Evolutionary conservation across 2,113 vertebrate species (phyloP), one percentile per base, ranked within the genome.

Genomic region (Scatophagus argus): DNA sequence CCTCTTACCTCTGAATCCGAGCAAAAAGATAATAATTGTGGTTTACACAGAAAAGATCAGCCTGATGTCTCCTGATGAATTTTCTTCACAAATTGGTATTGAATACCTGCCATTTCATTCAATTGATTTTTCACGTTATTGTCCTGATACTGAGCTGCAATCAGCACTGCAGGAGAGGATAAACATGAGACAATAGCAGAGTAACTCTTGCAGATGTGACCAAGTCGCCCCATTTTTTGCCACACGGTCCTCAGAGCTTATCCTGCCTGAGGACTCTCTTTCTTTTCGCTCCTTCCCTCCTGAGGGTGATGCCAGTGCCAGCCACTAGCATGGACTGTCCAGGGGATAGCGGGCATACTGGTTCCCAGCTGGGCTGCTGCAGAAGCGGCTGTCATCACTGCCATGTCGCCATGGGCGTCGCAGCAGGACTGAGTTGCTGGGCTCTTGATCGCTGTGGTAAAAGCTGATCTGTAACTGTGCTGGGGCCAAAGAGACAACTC

Each of bases 211-310:
- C 82, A 88, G 87, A 92, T 92, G 90, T 89, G 85, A 89, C 87
- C 70, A 88, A 85, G 84, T 66, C 93, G 92, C 81, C 93, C 91
- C 91, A 93, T 85, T 94, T 94, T 92, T 77, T 60, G 38, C 64
- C 13, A 65, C 62, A 80, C 81, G 78, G 79, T 86, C 64, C 56
- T 75, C 52, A 32, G 78, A 82, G 59, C 81, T 78, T 60, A 59
- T 58, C 85, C 84, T 19, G 82, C 89, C 88, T 19, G 88, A 87
- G 80, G 75, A 89, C 49, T 71, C 74, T 68, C 54, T 67, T 67
- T 80, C 77, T 59, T 55, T 68, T 72, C 69, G 65, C 70, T 76
- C 43, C 68, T 72, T 77, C 47, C 41, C 31, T 60, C 86, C 58
- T 71, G 54, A 80, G 87, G 84, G 49, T 62, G 60, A 73, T 90